A percentile compares a stretch with the other conserved stretches of the same genome.
These are phyloP conservation scores for Acleris cristana DNA, from an alignment of 2,888 invertebrate species.

Conservation along the genomic window DNA sequence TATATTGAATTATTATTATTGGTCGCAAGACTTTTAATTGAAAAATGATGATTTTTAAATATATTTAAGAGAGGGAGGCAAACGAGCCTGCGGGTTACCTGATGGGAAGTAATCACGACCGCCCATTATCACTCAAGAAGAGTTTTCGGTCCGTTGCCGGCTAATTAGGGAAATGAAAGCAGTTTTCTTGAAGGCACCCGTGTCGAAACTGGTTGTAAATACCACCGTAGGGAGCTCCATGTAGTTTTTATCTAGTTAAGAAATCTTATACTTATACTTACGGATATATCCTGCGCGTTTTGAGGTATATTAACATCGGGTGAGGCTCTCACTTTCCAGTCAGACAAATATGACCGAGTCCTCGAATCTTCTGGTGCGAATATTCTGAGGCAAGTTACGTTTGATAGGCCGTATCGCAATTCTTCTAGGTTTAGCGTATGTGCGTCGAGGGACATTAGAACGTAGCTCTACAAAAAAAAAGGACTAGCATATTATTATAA, in stretches of 20 bases:
- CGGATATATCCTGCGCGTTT: slow-evolving; percentile 67
- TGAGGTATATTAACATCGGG: slow-evolving; percentile 61
- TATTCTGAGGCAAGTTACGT: slow-evolving; percentile 88
- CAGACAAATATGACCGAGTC: slow-evolving; percentile 76
- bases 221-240: no score
- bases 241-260: background rate
- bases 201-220: no score
- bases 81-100: no score
- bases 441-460: slow-evolving; percentile 83
- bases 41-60: no score
- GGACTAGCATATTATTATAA: background rate
- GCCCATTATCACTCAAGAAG: no score
- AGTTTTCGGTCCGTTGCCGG: no score
- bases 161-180: no score
- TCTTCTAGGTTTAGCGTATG: slow-evolving; percentile 87
- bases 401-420: slow-evolving; percentile 85
- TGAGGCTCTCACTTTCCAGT: slow-evolving; percentile 69
- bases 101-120: no score
- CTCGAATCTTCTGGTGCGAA: slow-evolving; percentile 84
- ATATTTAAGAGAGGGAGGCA: no score
- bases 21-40: no score
- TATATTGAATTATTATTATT: no score
- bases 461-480: slow-evolving; percentile 65
- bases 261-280: slow-evolving; percentile 46
- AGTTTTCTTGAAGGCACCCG: no score